A percentile compares a stretch with the other conserved stretches of the same genome.
phyloP scores from a whole-genome alignment of 2,797 vertebrate genomes.

The Chaenodraco wilsoni region DNA sequence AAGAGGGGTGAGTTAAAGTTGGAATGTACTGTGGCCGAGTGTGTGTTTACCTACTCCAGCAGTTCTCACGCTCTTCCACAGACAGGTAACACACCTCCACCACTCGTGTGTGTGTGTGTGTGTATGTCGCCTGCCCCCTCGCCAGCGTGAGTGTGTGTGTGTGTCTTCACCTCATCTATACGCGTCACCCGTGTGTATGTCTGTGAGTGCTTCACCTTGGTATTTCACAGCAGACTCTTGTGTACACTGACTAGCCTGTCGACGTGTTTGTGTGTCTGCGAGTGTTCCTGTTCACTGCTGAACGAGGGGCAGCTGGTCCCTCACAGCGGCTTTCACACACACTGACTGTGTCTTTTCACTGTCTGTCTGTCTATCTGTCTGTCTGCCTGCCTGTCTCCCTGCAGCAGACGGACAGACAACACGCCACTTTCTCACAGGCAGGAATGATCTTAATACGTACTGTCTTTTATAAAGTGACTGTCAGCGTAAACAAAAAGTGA shows the following conservation, averaged over 20 bases:
- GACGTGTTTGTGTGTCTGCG: slow-evolving; percentile 43
- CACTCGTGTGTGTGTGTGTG: slow-evolving; percentile 52
- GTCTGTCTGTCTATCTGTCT: slow-evolving; percentile 63
- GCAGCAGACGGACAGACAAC: slow-evolving; percentile 55
- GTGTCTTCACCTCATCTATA: slow-evolving; percentile 56
- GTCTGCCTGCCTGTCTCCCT: slow-evolving; percentile 65
- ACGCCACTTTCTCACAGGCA: slow-evolving; percentile 74
- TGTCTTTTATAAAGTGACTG: slow-evolving; percentile 83
- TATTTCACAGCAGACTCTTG: slow-evolving; percentile 80
- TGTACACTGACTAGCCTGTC: slow-evolving; percentile 77
- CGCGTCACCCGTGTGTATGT: slow-evolving; percentile 46
- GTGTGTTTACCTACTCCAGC: slow-evolving; percentile 80
- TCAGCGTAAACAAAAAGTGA: slow-evolving; percentile 64
- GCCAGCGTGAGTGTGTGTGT: slow-evolving; percentile 37
- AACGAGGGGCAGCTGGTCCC: slow-evolving; percentile 67
- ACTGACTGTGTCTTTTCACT: slow-evolving; percentile 76
- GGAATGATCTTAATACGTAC: slow-evolving; percentile 78
- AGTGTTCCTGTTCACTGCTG: slow-evolving; percentile 73
- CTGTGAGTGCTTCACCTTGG: slow-evolving; percentile 66
- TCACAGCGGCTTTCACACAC: slow-evolving; percentile 76
- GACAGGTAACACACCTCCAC: slow-evolving; percentile 77
- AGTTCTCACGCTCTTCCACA: slow-evolving; percentile 81
- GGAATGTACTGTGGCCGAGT: slow-evolving; percentile 80
- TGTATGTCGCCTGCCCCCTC: slow-evolving; percentile 51
- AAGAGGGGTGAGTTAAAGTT: slow-evolving; percentile 68